These are phyloP conservation scores for Heterohyrax brucei DNA, from an alignment of 2,797 vertebrate genomes.

Conservation along the genomic window DNA sequence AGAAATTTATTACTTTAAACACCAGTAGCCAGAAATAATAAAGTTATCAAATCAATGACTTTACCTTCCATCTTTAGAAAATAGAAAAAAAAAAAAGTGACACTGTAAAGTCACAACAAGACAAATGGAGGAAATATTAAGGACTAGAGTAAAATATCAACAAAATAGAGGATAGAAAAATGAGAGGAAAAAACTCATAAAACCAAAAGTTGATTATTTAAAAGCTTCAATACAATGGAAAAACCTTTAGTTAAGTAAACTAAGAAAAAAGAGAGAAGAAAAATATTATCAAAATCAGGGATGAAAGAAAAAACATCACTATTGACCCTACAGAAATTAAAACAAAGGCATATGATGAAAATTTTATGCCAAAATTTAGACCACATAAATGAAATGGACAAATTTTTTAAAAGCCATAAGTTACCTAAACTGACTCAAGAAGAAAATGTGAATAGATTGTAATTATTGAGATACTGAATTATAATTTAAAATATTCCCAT, in stretches of 20 bases:
- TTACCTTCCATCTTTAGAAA: not conserved
- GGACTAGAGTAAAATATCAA: constrained; percentile 46
- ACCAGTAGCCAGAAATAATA: not conserved
- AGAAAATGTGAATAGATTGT: not conserved
- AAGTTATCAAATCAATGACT: not conserved
- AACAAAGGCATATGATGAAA: constrained; percentile 8
- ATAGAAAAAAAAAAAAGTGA: not conserved
- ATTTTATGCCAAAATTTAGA: not conserved
- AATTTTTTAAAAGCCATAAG: not conserved
- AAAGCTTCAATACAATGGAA: constrained; percentile 68
- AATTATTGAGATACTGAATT: not conserved
- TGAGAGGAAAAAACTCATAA: constrained; percentile 57
- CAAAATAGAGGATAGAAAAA: constrained; percentile 54
- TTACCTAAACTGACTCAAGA: not conserved
- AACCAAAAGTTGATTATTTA: constrained; percentile 55
- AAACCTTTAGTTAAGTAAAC: constrained; percentile 44
- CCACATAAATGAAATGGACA: not conserved
- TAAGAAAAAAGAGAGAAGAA: constrained; percentile 29
- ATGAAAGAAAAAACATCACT: constrained; percentile 57
- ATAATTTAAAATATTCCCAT: constrained; percentile 28
- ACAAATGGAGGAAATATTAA: not conserved
- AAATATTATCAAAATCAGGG: constrained; percentile 46
- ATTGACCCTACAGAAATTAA: constrained; percentile 2
- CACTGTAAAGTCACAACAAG: constrained; percentile 36
- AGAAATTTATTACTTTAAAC: not conserved